phyloP scores from a whole-genome alignment of 2,797 vertebrate genomes.

The Otus scops region DNA sequence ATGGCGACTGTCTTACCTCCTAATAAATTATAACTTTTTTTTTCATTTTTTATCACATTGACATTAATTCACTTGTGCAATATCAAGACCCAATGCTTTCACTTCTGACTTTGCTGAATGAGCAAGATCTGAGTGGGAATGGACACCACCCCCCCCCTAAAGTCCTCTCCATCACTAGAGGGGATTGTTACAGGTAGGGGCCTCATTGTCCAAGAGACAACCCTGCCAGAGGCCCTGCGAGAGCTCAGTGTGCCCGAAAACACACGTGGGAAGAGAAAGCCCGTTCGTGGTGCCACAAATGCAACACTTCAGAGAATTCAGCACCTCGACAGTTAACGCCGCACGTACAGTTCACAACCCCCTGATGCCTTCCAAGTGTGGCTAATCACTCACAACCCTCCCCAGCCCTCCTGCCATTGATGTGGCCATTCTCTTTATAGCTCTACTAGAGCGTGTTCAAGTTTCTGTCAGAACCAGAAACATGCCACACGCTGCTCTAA shows the following conservation, averaged over 20 bases:
- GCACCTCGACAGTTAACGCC: neutral
- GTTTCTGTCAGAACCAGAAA: constrained; percentile 67
- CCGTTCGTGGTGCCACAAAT: neutral
- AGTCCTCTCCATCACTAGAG: neutral
- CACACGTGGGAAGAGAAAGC: neutral
- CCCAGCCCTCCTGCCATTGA: constrained; percentile 5
- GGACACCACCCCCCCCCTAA: neutral
- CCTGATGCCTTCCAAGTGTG: constrained; percentile 2
- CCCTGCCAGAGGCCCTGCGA: rapidly evolving
- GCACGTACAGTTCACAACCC: neutral
- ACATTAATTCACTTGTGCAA: neutral
- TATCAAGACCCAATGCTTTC: neutral
- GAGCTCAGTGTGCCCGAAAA: neutral
- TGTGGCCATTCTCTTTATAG: constrained; percentile 41
- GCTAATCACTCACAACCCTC: constrained; percentile 34
- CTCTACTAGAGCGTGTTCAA: constrained; percentile 58
- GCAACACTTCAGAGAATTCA: neutral
- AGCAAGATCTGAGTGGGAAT: neutral
- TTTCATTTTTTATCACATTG: neutral
- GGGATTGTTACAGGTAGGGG: neutral
- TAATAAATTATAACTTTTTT: neutral
- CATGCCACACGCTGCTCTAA: constrained; percentile 62
- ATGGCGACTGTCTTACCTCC: neutral
- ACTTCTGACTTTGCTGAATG: neutral
- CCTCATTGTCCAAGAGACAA: neutral